phyloP scores from a whole-genome alignment of 2,113 vertebrate species.

The Prunella himalayana region DNA sequence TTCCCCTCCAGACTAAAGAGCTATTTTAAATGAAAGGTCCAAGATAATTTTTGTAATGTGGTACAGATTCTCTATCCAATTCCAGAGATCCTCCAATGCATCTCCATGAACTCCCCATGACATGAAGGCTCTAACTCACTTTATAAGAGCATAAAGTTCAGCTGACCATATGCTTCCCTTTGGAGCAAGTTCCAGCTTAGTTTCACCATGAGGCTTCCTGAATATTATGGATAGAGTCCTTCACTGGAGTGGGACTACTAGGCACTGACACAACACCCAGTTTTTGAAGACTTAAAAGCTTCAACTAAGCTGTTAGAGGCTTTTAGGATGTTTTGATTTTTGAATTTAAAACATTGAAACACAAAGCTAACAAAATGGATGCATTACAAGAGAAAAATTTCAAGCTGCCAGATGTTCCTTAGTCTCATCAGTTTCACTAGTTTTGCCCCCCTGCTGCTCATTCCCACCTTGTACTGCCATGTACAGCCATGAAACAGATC shows the following conservation, averaged over 20 bases:
- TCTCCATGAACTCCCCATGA: neutral
- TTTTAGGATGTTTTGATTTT: neutral
- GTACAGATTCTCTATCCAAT: neutral
- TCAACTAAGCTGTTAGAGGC: neutral
- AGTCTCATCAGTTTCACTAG: neutral
- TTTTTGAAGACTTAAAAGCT: neutral
- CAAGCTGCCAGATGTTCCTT: neutral
- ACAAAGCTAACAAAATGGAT: neutral
- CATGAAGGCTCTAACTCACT: neutral
- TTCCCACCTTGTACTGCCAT: neutral
- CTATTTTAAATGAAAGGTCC: neutral
- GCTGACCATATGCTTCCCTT: neutral
- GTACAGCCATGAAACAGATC: neutral
- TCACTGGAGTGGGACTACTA: neutral
- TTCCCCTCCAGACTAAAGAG: neutral
- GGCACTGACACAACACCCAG: neutral
- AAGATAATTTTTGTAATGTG: neutral
- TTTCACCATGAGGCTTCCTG: neutral
- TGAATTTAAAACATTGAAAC: neutral
- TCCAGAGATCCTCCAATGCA: neutral
- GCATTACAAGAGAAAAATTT: neutral
- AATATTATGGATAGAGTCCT: neutral
- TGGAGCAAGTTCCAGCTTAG: neutral
- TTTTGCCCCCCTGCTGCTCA: neutral
- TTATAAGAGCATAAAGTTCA: neutral